Percentiles rank a stretch among this genome's conserved stretches.
Conservation (phyloP, 2,113 vertebrate species). For the Empidonax alnorum region DNA sequence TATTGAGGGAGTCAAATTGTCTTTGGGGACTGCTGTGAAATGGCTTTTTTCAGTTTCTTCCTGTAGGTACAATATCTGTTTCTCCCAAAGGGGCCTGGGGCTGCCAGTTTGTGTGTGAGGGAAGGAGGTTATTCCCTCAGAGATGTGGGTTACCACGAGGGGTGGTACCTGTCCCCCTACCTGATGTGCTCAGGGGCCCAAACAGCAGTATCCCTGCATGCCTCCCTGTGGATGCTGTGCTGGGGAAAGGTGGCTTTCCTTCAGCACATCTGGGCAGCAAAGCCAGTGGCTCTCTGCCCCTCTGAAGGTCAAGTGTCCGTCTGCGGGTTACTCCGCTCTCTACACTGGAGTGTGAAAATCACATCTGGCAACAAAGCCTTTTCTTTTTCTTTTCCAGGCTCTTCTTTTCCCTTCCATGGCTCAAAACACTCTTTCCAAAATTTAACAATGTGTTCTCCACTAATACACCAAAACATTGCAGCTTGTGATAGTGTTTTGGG, state of each 20-base stretch:
- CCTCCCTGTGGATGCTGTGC: not conserved
- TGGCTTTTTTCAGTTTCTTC: not conserved
- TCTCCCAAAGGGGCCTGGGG: not conserved
- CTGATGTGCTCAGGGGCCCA: not conserved
- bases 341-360: not conserved
- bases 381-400: not conserved
- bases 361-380: not conserved
- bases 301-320: not conserved
- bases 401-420: not conserved
- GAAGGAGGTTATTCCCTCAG: not conserved
- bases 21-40: not conserved
- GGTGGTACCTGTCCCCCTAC: accelerated
- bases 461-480: slow-evolving; percentile 13
- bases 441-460: not conserved
- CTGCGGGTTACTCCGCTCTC: not conserved
- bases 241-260: too few relatives aligned
- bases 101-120: not conserved
- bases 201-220: not conserved
- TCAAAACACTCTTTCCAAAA: not conserved
- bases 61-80: not conserved
- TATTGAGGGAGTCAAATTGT: not conserved
- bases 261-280: not conserved
- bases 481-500: not conserved
- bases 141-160: accelerated
- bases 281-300: not conserved